A percentile compares a stretch with the other conserved stretches of the same genome.
Evolutionary conservation across 2,888 invertebrate genomes (phyloP).

Genomic region (Chromoteleia sp.): DNA sequence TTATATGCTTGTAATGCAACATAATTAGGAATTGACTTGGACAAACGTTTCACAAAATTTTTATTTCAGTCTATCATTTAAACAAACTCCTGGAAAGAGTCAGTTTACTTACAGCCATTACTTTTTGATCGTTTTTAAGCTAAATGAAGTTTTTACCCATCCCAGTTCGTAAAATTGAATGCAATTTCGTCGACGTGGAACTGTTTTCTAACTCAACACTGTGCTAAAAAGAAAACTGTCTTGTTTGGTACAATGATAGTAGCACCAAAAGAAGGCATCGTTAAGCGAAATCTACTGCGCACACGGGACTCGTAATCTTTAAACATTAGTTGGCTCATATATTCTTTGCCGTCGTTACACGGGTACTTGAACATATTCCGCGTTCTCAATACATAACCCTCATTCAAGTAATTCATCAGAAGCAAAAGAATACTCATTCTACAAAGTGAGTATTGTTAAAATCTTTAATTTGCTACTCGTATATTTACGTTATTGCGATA

Average conservation of each 20-base stretch:
- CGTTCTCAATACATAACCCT: constrained; percentile 71
- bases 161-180: constrained; percentile 34
- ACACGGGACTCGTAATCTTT: constrained; percentile 81
- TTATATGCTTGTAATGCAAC: too few relatives aligned
- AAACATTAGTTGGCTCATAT: constrained; percentile 74
- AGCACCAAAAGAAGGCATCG: constrained; percentile 68
- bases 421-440: constrained; percentile 64
- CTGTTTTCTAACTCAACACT: constrained; percentile 48
- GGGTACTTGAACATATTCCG: constrained; percentile 78
- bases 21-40: too few relatives aligned
- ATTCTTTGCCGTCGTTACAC: constrained; percentile 80
- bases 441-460: constrained; percentile 57
- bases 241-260: constrained; percentile 55
- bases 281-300: constrained; percentile 75
- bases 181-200: constrained; percentile 46
- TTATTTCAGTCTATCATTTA: too few relatives aligned
- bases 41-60: too few relatives aligned
- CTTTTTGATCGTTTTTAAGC: too few relatives aligned
- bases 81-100: too few relatives aligned
- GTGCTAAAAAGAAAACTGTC: constrained; percentile 45
- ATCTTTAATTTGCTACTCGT: constrained; percentile 38
- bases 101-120: too few relatives aligned
- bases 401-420: constrained; percentile 70
- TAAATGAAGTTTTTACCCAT: too few relatives aligned
- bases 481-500: constrained; percentile 14